Percentiles rank a stretch among this genome's conserved stretches.
phyloP scores from a whole-genome alignment of 2,888 invertebrate genomes.

The Octodonta nipae region DNA sequence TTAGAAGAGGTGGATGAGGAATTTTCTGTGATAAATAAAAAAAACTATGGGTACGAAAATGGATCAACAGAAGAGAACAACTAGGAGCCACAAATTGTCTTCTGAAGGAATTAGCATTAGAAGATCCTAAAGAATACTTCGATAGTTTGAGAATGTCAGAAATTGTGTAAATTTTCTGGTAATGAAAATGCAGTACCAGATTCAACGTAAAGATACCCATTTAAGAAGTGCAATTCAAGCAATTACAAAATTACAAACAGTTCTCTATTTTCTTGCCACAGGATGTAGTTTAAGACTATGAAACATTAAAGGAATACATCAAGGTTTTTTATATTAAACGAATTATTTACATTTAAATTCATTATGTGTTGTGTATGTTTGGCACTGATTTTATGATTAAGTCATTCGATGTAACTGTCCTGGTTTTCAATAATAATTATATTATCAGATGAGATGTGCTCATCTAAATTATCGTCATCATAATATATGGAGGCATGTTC shows the following conservation, averaged over 20 bases:
- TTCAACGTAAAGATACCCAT: background rate
- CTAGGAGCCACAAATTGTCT: background rate
- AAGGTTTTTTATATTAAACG: background rate
- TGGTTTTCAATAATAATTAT: no score
- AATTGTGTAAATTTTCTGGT: background rate
- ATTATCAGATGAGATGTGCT: no score
- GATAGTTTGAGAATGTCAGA: background rate
- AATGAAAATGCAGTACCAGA: background rate
- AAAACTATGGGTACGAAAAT: background rate
- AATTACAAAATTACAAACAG: slow-evolving; percentile 3
- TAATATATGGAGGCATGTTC: background rate
- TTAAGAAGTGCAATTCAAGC: slow-evolving; percentile 2
- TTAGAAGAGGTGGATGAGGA: background rate
- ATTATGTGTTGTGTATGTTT: no score
- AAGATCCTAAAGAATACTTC: background rate
- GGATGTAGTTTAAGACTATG: slow-evolving; percentile 4
- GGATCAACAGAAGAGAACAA: background rate
- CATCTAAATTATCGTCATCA: background rate
- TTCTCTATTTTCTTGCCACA: slow-evolving; percentile 3
- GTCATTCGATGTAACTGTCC: no score
- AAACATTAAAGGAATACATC: background rate
- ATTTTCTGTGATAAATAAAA: background rate
- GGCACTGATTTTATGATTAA: no score
- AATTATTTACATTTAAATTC: no score
- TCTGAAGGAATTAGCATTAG: background rate